Evolutionary conservation across 2,113 vertebrate genomes (phyloP).

Genomic region (Craseonycteris thonglongyai): DNA sequence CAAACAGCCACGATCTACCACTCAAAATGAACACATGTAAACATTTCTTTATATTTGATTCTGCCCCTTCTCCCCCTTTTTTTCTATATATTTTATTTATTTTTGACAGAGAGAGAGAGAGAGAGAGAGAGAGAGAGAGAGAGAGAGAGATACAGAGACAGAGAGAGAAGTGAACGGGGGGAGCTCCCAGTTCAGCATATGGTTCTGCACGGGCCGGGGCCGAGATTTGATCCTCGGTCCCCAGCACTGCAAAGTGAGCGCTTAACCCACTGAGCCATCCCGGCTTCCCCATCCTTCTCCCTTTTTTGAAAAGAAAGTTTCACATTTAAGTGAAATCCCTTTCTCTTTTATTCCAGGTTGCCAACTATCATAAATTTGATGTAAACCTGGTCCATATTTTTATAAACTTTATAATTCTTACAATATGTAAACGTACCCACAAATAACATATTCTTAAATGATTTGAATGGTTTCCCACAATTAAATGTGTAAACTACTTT

Average conservation of each 20-base stretch:
- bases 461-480: neutral
- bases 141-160: too few species aligned
- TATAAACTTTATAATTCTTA: neutral
- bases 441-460: neutral
- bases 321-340: neutral
- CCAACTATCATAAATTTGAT: neutral
- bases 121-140: too few species aligned
- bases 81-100: too few species aligned
- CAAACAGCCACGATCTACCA: neutral
- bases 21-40: neutral
- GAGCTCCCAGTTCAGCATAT: too few species aligned
- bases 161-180: too few species aligned
- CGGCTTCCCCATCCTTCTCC: too few species aligned
- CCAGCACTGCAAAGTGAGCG: too few species aligned
- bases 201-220: too few species aligned
- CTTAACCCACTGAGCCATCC: too few species aligned
- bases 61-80: too few species aligned
- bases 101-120: too few species aligned
- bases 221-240: too few species aligned
- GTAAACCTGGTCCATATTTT: neutral
- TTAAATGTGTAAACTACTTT: neutral
- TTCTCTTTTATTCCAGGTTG: neutral
- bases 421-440: neutral
- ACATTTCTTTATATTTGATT: neutral
- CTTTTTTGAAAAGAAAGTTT: neutral